These are phyloP conservation scores for Loxodonta africana DNA, from an alignment of 2,113 vertebrate genomes.

Conservation along the genomic window DNA sequence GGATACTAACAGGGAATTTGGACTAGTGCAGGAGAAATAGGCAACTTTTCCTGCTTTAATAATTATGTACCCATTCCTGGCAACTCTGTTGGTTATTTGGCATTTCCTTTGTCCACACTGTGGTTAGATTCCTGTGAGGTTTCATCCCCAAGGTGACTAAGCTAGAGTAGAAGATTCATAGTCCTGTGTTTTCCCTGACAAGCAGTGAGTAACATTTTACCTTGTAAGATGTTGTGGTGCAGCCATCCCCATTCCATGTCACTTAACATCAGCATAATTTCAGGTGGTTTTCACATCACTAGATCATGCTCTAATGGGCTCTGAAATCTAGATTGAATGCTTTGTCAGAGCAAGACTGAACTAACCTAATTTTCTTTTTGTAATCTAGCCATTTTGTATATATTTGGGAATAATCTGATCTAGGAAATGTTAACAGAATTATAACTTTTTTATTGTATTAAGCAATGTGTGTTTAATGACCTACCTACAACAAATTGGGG, in stretches of 20 bases:
- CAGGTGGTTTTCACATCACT: slow-evolving; percentile 50
- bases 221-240: background rate
- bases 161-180: slow-evolving; percentile 56
- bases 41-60: slow-evolving; percentile 49
- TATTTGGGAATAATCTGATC: background rate
- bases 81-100: slow-evolving; percentile 58
- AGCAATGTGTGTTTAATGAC: slow-evolving; percentile 49
- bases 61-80: slow-evolving; percentile 54
- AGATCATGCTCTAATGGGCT: background rate
- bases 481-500: slow-evolving; percentile 2
- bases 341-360: slow-evolving; percentile 47
- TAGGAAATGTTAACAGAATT: slow-evolving; percentile 53
- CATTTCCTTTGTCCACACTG: slow-evolving; percentile 69
- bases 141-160: slow-evolving; percentile 55
- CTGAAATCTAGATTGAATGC: slow-evolving; percentile 49
- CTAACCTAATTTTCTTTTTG: background rate
- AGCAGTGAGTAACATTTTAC: slow-evolving; percentile 49
- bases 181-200: slow-evolving; percentile 62
- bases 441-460: slow-evolving; percentile 42
- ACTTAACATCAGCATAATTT: slow-evolving; percentile 56
- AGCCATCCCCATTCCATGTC: slow-evolving; percentile 60
- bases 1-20: slow-evolving; percentile 40
- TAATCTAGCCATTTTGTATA: background rate
- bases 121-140: slow-evolving; percentile 41
- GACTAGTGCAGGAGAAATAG: slow-evolving; percentile 53